phyloP scores from a whole-genome alignment of 2,888 invertebrate genomes.

The Torymus aiolomorphi region DNA sequence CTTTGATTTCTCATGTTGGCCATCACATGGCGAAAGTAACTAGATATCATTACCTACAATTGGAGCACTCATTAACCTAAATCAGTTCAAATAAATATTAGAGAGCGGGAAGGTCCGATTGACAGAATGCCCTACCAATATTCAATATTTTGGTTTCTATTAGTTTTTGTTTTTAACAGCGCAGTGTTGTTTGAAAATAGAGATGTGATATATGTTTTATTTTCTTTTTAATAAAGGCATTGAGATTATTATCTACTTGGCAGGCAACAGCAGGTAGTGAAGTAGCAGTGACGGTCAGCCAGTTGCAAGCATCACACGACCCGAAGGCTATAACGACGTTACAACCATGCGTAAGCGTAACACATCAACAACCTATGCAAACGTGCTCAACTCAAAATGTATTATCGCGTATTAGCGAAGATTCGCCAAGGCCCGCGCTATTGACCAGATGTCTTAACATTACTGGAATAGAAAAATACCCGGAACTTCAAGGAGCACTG shows the following conservation, averaged over 20 bases:
- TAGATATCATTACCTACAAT: no score
- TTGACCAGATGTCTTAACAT: slow-evolving; percentile 83
- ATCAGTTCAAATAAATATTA: no score
- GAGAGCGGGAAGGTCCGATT: no score
- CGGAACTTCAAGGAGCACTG: slow-evolving; percentile 81
- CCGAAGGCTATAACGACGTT: slow-evolving; percentile 61
- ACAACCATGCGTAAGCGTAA: slow-evolving; percentile 59
- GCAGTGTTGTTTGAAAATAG: no score
- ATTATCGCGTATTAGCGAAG: slow-evolving; percentile 77
- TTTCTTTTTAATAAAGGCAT: background rate
- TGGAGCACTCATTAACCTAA: no score
- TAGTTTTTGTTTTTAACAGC: no score
- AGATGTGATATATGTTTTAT: no score
- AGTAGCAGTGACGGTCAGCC: slow-evolving; percentile 60
- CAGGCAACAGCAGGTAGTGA: slow-evolving; percentile 69
- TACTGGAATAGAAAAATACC: slow-evolving; percentile 87
- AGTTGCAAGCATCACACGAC: slow-evolving; percentile 62
- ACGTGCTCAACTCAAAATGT: slow-evolving; percentile 67
- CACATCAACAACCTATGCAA: slow-evolving; percentile 62
- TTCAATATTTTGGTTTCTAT: no score
- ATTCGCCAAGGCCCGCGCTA: slow-evolving; percentile 73
- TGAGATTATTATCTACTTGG: slow-evolving; percentile 30
- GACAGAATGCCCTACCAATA: no score
- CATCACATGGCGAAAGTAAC: no score
- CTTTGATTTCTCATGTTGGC: no score